Percentiles rank a stretch among this genome's conserved stretches.
Conservation (phyloP, 2,797 vertebrate genomes). For the Sebastes kiyomatsui region DNA sequence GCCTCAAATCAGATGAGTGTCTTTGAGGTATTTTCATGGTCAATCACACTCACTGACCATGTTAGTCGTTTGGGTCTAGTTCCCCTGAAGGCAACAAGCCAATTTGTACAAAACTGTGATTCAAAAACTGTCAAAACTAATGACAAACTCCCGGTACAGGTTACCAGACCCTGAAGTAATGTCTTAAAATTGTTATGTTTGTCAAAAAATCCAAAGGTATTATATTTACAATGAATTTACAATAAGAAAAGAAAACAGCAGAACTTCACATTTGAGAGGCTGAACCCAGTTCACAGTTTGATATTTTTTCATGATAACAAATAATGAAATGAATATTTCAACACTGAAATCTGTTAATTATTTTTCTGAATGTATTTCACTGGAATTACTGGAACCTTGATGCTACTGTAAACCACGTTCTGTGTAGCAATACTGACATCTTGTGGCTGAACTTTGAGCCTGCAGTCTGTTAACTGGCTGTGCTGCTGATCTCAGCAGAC, state of each 20-base stretch:
- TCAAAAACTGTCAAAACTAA: neutral
- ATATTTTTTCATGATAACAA: neutral
- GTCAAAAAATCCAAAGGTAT: neutral
- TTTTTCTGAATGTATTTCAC: accelerated
- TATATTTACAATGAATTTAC: neutral
- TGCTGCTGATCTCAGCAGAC: neutral
- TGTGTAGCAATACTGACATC: constrained; percentile 49
- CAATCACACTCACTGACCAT: neutral
- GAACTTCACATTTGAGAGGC: neutral
- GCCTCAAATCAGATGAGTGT: neutral
- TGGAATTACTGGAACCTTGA: neutral
- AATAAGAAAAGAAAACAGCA: neutral
- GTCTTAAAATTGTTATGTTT: neutral
- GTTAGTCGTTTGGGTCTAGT: neutral
- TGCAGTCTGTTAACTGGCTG: neutral
- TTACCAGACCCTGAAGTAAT: neutral
- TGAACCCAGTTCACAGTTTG: neutral
- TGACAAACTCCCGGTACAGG: too few species aligned
- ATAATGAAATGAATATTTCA: neutral
- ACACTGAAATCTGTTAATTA: neutral
- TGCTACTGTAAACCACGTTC: neutral
- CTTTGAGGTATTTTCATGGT: neutral
- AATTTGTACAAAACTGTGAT: neutral
- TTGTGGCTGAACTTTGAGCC: constrained; percentile 41
- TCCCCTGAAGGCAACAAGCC: neutral